Base-by-base conservation (phyloP, 30 jellyfish, hydroid and myxozoan genomes). In the Aurelia sp. region DNA sequence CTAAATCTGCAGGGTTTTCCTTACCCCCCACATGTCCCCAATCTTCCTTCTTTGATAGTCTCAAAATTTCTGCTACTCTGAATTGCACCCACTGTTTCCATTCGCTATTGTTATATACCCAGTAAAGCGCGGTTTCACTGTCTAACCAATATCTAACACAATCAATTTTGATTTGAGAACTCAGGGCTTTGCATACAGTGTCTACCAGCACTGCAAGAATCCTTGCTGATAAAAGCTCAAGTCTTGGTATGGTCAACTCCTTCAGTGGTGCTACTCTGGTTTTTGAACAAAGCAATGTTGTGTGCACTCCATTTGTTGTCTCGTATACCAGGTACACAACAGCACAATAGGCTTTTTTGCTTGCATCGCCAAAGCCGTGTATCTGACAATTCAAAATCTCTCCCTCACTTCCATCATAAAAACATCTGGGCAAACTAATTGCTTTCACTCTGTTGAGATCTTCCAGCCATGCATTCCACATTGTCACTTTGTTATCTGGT, bases 1-100 rank as follows among this genome's bases (percentile, higher is more conserved):
- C 92, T 15, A 87, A 21, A 51, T 87, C 96, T 18, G 92, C 96
- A 74, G 96, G 96, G 78, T 77, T 77, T 59, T 76, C 96, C 33
- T 11, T 61, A 3, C 91, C 96, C 31, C 85, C 60, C 65, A 87
- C 86, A 68, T 87, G 96, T 21, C 86, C 86, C 96, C 96, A 61
- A 0, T 77, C 80, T 47, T 76, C 86, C 70, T 76, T 76, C 72
- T 20, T 76, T 12, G 85, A 17, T 5, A 75, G 53, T 35, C 60
- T 76, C 30, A 76, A 64, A 51, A 76, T 87, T 33, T 87, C 96
- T 22, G 80, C 62, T 41, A 87, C 91, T 69, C 91, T 48, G 73
- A 67, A 92, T 70, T 77, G 91, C 13, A 74, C 96, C 62, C 74
- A 84, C 22, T 74, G 59, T 44, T 84, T 84, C 94, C 94, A 84